phyloP scores from a whole-genome alignment of 2,113 vertebrate species.

The Paramisgurnus dabryanus region DNA sequence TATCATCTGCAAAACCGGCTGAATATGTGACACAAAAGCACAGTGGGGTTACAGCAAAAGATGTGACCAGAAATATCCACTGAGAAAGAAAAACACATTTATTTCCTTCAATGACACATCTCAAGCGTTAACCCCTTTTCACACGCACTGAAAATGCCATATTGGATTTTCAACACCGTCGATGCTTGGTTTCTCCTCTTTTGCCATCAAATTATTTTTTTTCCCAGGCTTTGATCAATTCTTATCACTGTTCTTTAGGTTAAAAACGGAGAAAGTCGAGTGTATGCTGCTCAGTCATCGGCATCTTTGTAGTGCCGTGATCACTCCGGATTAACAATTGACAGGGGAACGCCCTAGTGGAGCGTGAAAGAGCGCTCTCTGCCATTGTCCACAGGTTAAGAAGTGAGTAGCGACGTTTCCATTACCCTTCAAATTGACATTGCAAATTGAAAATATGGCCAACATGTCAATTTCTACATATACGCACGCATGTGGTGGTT shows the following conservation, averaged over 20 bases:
- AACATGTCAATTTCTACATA: too few relatives aligned
- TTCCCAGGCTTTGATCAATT: slow-evolving; percentile 12
- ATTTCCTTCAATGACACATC: neutral
- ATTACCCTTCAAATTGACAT: too few relatives aligned
- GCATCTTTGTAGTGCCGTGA: slow-evolving; percentile 4
- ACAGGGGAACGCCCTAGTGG: too few relatives aligned
- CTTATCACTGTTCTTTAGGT: neutral
- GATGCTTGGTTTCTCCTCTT: neutral
- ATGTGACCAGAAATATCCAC: slow-evolving; percentile 7
- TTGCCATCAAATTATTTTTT: neutral
- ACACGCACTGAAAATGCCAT: slow-evolving; percentile 15
- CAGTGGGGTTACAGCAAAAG: neutral
- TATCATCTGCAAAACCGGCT: neutral
- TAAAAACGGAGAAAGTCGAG: neutral
- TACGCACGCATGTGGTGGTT: too few relatives aligned
- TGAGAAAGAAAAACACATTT: slow-evolving; percentile 23
- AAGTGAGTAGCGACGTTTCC: too few relatives aligned
- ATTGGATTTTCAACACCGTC: neutral
- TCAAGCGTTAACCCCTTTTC: slow-evolving; percentile 25
- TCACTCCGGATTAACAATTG: neutral
- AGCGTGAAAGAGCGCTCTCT: too few relatives aligned
- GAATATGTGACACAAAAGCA: neutral
- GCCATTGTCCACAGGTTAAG: too few relatives aligned
- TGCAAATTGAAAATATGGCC: too few relatives aligned
- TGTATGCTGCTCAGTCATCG: neutral